Base-by-base conservation (phyloP, 2,113 vertebrate species). In the Sminthopsis crassicaudata region DNA sequence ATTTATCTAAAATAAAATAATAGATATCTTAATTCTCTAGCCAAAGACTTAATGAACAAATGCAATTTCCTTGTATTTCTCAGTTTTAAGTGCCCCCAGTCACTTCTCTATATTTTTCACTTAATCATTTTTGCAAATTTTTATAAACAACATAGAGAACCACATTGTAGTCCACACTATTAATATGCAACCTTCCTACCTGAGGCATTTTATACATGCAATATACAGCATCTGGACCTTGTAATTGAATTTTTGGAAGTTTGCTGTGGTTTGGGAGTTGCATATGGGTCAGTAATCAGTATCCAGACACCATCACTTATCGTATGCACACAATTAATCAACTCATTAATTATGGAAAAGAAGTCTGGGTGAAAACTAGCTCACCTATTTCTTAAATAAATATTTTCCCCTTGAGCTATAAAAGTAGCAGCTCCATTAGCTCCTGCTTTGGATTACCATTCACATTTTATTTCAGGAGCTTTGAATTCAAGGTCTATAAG, bases 341-440 rank as follows among this genome's bases (percentile, higher is more conserved):
- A 90, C 91, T 96, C 91, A 98, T 98, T 98, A 97, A 97, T 98
- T 97, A 97, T 96, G 93, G 55, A 97, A 96, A 97, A 97, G 60
- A 95, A 89, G 95, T 52, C 50, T 76, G 93, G 52, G 48, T 90
- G 94, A 98, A 98, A 96, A 93, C 53, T 91, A 94, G 53, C 53
- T 96, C 57, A 97, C 16, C 2, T 94, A 89, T 96, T 96, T 96
- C 94, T 95, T 90, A 96, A 97, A 96, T 91, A 96, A 96, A 95
- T 22, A 95, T 94, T 97, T 97, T 97, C 27, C 8, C 53, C 88
- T 95, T 97, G 89, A 97, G 26, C 57, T 96, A 30, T 50, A 95
- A 91, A 92, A 95, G 42, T 30, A 91, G 48, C 52, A 97, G 52
- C 54, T 93, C 10, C 76, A 91, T 94, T 96, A 92, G 10, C 0